phyloP scores from a whole-genome alignment of 2,888 invertebrate species.

The Limnephilus auricula region DNA sequence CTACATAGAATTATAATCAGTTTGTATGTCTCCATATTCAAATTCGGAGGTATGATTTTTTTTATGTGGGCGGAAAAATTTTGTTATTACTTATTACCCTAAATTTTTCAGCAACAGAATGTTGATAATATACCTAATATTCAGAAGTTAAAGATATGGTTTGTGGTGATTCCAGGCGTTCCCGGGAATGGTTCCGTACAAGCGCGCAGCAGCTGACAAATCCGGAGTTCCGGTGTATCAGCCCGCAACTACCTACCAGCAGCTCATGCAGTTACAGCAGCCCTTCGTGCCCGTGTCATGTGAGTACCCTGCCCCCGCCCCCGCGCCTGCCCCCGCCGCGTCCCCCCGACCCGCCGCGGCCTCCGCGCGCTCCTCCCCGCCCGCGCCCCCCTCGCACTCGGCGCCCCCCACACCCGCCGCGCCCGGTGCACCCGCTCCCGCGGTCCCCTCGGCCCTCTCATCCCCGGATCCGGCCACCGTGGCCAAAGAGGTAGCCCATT shows the following conservation, averaged over 20 bases:
- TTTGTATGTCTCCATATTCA: too few species aligned
- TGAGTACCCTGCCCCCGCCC: constrained; percentile 91
- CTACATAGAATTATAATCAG: too few species aligned
- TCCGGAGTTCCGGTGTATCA: constrained; percentile 97
- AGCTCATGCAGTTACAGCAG: constrained; percentile 94
- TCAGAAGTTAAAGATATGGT: background rate
- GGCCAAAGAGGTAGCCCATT: constrained; percentile 90
- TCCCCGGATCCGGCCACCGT: constrained; percentile 75
- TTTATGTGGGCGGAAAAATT: too few species aligned
- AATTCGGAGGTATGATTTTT: too few species aligned
- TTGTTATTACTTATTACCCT: background rate
- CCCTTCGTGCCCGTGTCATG: constrained; percentile 99
- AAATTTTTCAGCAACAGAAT: background rate
- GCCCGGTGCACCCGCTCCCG: constrained; percentile 74
- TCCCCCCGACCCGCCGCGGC: constrained; percentile 67
- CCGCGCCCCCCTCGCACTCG: constrained; percentile 68
- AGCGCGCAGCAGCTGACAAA: constrained; percentile 97
- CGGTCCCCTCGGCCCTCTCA: constrained; percentile 70
- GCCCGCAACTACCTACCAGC: constrained; percentile 95
- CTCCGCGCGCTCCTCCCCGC: constrained; percentile 64
- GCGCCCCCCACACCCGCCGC: constrained; percentile 69
- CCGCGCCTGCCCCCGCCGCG: constrained; percentile 74
- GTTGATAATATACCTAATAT: background rate
- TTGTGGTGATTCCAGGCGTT: constrained; percentile 83
- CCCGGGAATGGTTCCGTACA: constrained; percentile 97